Evolutionary conservation across 2,797 vertebrate genomes (phyloP).

Genomic region (Anabacerthia variegaticeps): DNA sequence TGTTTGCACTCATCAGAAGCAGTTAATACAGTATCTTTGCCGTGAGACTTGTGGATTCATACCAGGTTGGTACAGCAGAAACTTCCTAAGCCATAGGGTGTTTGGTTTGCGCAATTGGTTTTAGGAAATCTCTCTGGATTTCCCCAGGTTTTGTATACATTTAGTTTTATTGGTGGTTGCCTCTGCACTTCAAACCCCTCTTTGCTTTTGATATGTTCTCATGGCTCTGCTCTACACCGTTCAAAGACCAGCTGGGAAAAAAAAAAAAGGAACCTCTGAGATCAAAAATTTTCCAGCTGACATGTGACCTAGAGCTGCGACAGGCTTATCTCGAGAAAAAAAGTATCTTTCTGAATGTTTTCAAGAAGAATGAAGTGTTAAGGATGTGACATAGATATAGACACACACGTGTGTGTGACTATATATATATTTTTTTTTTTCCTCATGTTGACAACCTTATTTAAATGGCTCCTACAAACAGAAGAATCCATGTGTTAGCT

Average conservation of each 20-base stretch:
- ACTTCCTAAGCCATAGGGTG: conserved; percentile 12
- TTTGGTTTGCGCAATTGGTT: background rate
- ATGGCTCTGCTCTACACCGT: background rate
- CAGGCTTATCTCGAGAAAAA: background rate
- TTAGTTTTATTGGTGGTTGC: background rate
- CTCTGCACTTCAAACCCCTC: background rate
- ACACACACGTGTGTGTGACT: too few species aligned
- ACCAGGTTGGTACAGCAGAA: background rate
- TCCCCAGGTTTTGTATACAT: background rate
- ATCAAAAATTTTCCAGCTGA: background rate
- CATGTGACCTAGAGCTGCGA: background rate
- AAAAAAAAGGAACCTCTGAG: background rate
- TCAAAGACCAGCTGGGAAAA: background rate
- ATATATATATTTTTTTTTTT: too few species aligned
- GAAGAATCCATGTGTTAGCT: background rate
- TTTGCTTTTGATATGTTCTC: background rate
- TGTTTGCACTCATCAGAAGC: conserved; percentile 20
- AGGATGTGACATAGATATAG: background rate
- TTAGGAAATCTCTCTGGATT: conserved; percentile 38
- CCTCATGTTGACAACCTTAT: background rate
- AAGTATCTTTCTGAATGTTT: background rate
- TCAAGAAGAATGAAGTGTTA: background rate
- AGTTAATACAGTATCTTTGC: background rate
- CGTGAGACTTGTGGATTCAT: background rate
- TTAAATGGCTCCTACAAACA: background rate